Base-by-base conservation (phyloP, 2,888 invertebrate species). In the Helleia helle region DNA sequence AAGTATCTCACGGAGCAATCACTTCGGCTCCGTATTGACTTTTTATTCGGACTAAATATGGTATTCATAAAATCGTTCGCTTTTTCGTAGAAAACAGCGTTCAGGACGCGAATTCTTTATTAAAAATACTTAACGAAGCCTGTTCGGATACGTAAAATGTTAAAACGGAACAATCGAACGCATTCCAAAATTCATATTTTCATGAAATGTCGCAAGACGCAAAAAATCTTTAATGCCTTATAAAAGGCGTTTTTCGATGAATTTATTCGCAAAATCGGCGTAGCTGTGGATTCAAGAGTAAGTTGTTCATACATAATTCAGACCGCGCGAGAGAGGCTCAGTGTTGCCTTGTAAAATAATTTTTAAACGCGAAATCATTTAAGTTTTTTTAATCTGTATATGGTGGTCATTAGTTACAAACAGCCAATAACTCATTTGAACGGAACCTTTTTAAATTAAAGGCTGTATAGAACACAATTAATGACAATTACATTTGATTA, bases 261-360 rank as follows among this genome's bases (percentile, higher is more conserved):
- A 79, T 73, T 77, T 71, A 72, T 76, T 61, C 62, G 67, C 64
- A 67, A 76, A 79, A 76, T 68, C 65, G 64, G 70, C 69, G 68
- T 54, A 60, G 56, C 53, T 60, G 62, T 65, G 65, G 72, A 34
- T 40, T 40, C 31, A 30, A 31, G 39, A 71, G 68, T 76, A 77
- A 81, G 75, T 67, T 80, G 76, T 80, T 62, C 70, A 76, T 81
- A 69, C 68, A 79, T 80, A 62, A 80, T 79, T 73, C 75, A 80
- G 34, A 13, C 28, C 44, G 31, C 25, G 42, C 39, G 34, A 44
- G 44, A 29, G 39, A 40, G 34, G 15, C 26, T 28, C 36, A 43
- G 39, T 44, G 31, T 40, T 40, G 39, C 30, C 41, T 26, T 24
- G 38, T 46, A 44, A 44, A 44, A 50, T 42, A 48, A 46, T 30